These are phyloP conservation scores for Pollenia angustigena DNA, from an alignment of 2,888 invertebrate species.

Conservation along the genomic window DNA sequence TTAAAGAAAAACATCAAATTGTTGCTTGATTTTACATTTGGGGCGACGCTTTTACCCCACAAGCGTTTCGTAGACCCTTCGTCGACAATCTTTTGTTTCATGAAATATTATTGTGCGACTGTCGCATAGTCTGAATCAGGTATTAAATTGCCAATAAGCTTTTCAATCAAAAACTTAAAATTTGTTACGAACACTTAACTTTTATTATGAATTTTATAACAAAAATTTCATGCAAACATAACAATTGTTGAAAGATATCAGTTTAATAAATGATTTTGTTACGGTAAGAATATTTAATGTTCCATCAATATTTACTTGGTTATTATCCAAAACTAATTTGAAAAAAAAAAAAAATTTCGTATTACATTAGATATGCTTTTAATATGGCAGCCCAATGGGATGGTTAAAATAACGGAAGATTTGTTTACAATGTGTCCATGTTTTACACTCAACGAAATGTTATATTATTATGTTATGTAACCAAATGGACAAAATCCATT, in stretches of 20 bases:
- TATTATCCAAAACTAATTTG: conserved; percentile 9
- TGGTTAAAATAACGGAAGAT: not conserved
- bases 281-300: not conserved
- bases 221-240: not conserved
- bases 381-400: not conserved
- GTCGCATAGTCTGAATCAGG: too few relatives aligned
- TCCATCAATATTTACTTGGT: not conserved
- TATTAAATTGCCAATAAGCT: not conserved
- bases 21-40: too few relatives aligned
- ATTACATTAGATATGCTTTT: not conserved
- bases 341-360: not conserved
- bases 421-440: not conserved
- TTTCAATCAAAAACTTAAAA: conserved; percentile 9
- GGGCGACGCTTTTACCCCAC: too few relatives aligned
- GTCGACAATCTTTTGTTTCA: too few relatives aligned
- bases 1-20: too few relatives aligned
- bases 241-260: conserved; percentile 3
- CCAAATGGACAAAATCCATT: not conserved
- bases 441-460: not conserved
- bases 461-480: conserved; percentile 16
- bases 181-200: conserved; percentile 31
- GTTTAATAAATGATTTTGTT: conserved; percentile 21
- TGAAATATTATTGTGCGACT: too few relatives aligned
- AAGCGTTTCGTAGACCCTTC: too few relatives aligned
- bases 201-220: not conserved